phyloP scores from a whole-genome alignment of 2,797 vertebrate species.

The Sandelia bainsii region DNA sequence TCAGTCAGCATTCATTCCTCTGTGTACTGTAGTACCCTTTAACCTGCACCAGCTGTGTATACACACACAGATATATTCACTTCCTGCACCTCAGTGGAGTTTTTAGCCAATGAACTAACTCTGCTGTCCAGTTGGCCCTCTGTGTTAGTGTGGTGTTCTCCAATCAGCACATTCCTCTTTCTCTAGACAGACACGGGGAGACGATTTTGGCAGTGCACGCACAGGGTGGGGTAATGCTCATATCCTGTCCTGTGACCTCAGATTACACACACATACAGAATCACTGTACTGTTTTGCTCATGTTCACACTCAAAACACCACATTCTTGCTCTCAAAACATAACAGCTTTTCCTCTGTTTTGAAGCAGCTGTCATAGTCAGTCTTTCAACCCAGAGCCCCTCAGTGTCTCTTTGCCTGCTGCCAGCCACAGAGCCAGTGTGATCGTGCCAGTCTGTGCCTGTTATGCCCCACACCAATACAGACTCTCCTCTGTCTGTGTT shows the following conservation, averaged over 20 bases:
- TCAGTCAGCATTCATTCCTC: conserved; percentile 58
- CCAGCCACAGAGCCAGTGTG: conserved; percentile 61
- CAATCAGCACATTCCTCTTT: conserved; percentile 87
- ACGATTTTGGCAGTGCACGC: conserved; percentile 76
- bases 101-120: conserved; percentile 64
- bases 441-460: conserved; percentile 76
- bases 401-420: conserved; percentile 51
- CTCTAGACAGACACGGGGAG: conserved; percentile 78
- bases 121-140: conserved; percentile 78
- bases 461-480: conserved; percentile 74
- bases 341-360: conserved; percentile 69
- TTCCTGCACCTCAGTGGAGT: conserved; percentile 56
- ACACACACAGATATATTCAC: conserved; percentile 47
- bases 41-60: conserved; percentile 77
- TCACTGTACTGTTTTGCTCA: conserved; percentile 64
- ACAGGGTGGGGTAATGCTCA: conserved; percentile 84
- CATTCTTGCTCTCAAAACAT: conserved; percentile 72
- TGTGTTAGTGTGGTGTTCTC: conserved; percentile 65
- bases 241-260: conserved; percentile 85
- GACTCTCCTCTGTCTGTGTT: conserved; percentile 76
- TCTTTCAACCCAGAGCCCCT: conserved; percentile 53
- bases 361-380: conserved; percentile 69
- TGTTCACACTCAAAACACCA: conserved; percentile 63
- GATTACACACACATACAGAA: conserved; percentile 51
- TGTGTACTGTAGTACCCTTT: conserved; percentile 60